Conservation (phyloP, 2,113 vertebrate genomes). For the Paratilapia polleni region DNA sequence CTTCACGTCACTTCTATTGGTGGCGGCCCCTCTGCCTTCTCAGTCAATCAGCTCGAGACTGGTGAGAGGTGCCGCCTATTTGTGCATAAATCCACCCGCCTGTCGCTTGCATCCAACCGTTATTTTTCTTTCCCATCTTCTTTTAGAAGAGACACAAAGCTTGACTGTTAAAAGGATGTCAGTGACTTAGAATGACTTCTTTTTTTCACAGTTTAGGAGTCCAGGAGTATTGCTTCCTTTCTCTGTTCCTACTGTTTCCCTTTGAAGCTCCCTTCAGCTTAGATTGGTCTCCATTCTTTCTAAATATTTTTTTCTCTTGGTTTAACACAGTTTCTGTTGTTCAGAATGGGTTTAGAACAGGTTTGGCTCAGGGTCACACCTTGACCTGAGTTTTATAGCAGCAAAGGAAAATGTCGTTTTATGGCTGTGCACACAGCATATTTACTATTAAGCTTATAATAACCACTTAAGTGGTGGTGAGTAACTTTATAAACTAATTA, state of each 20-base stretch:
- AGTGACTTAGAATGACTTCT: neutral
- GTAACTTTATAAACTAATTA: too few relatives aligned
- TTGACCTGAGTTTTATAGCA: neutral
- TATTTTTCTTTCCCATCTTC: slow-evolving; percentile 4
- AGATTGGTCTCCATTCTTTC: neutral
- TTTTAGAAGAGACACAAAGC: slow-evolving; percentile 24
- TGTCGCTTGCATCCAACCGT: slow-evolving; percentile 23
- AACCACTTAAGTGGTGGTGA: too few relatives aligned
- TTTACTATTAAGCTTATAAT: neutral
- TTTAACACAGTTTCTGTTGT: neutral
- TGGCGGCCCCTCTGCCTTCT: slow-evolving; percentile 78
- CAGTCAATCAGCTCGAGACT: slow-evolving; percentile 80
- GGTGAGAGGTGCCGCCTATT: slow-evolving; percentile 80
- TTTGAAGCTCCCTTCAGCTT: neutral
- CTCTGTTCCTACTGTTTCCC: neutral
- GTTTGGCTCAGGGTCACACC: neutral
- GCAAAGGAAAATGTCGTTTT: neutral
- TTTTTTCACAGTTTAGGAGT: neutral
- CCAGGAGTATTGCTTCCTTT: slow-evolving; percentile 18
- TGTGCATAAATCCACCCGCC: slow-evolving; percentile 32
- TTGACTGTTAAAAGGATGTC: neutral
- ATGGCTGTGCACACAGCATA: neutral
- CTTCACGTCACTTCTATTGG: slow-evolving; percentile 70
- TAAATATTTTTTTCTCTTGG: neutral
- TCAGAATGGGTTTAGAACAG: neutral